Base-by-base conservation (phyloP, 2,888 invertebrate genomes). In the Tuta absoluta region DNA sequence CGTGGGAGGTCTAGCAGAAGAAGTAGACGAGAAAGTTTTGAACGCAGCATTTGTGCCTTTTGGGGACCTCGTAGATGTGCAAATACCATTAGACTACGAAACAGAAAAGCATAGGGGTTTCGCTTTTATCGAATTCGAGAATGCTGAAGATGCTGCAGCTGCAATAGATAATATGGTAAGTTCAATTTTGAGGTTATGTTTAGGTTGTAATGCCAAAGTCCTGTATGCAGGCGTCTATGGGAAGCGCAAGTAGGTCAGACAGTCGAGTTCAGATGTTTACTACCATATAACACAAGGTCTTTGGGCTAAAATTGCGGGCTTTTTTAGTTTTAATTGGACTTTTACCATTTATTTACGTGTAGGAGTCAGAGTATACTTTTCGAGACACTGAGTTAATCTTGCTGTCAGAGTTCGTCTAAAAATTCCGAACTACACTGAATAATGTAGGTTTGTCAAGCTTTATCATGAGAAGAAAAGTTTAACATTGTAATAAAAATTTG, bases 21-120 rank as follows among this genome's bases (percentile, higher is more conserved):
- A 99, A 91, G 99, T 99, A 0, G 98, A 98, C 75, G 98, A 99
- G 77, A 98, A 99, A 91, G 95, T 98, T 24, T 90, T 99, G 41
- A 97, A 98, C 84, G 98, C 98, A 63, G 99, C 99, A 0, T 99
- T 99, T 80, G 97, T 99, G 73, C 99, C 99, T 1, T 99, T 99
- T 85, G 99, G 99, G 10, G 99, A 99, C 84, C 95, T 99, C 66
- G 95, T 98, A n/a, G 99, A 99, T 84, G 96, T 99, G 56, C 98
- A 99, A 90, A 98, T 98, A 84, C 99, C 99, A 11, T 92, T 99
- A 61, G 99, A 99, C 91, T 99, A 99, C 92, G 98, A 99, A 87
- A 95, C 96, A 63, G 98, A 99, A 80, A 98, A 98, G 80, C 99
- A 99, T 80, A 93, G 99, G 78, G 99, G 99, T n/a, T 99, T 99